Evolutionary conservation across 2,797 vertebrate genomes (phyloP), one percentile per base, ranked within the genome.

Genomic region (Enteromius trimaculatus): DNA sequence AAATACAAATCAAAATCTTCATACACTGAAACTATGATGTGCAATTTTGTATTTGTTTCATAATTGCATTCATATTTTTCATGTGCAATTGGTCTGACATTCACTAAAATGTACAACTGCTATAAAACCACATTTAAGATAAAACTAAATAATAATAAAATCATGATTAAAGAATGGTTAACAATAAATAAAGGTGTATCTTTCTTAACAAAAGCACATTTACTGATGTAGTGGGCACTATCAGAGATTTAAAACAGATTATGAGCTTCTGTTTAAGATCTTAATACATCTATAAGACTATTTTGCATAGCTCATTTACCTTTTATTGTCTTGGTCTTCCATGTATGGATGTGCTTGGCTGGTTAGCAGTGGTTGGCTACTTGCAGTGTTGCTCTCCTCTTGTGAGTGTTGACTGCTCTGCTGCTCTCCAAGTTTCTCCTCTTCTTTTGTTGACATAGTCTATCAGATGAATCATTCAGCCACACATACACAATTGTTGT

Each of bases 391-490:
- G 39, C 42, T 78, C 21, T 60, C 42, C 26, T 80, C 29, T 77
- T 74, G n/a, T 51, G 77, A 44, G 66, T 39, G 17, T 62, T 64
- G 26, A 70, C 1, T 39, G 11, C 49, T 70, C 39, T 81, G 29
- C 16, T 58, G 74, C 51, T 77, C 19, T 64, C 2, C 62, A 42
- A 6, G 37, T 29, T 31, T 34, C 19, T 80, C 11, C 16, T 0
- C 7, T 81, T 74, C 14, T 51, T n/a, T 49, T 47, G 39, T 37
- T 72, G 68, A 81, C 79, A 69, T 53, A 0, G 23, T 70, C 31
- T 39, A 34, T 21, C 21, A 39, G 34, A 62, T 29, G 16, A 13
- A 58, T 7, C 14, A 37, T 31, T 47, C 51, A 81, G 39, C 19
- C 17, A 39, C 39, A 49, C 10, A 66, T 1, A 9, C 44, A 26